phyloP scores from a whole-genome alignment of 2,113 vertebrate species.

The Lasiurus cinereus region DNA sequence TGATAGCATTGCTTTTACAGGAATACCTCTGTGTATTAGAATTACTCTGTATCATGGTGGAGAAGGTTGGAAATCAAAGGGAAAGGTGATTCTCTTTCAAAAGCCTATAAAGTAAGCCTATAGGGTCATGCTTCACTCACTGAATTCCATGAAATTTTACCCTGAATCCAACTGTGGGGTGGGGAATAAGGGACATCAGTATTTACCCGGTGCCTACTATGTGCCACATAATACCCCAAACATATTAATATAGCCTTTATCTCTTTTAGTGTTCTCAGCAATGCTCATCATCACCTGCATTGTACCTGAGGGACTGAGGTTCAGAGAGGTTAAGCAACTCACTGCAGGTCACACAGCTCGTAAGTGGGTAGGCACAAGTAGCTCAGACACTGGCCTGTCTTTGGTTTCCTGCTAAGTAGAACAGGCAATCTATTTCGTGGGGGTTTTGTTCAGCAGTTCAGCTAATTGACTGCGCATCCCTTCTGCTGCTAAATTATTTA shows the following conservation, averaged over 20 bases:
- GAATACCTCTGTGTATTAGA: constrained; percentile 34
- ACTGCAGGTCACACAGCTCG: neutral
- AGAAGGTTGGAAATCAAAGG: constrained; percentile 35
- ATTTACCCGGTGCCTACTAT: neutral
- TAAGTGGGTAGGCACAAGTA: neutral
- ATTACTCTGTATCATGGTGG: neutral
- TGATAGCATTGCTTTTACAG: neutral
- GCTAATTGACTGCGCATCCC: neutral
- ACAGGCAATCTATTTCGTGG: neutral
- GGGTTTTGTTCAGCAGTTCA: neutral
- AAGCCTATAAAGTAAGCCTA: neutral
- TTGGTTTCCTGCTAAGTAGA: neutral
- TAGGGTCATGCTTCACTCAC: neutral
- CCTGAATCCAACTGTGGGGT: neutral
- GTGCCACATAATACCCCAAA: neutral
- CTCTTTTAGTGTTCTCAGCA: neutral
- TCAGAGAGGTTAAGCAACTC: constrained; percentile 43
- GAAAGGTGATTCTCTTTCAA: constrained; percentile 15
- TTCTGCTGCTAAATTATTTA: neutral
- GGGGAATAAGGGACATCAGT: neutral
- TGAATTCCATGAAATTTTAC: constrained; percentile 7
- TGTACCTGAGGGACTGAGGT: neutral
- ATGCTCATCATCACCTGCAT: neutral
- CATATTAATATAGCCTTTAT: neutral
- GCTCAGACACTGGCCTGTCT: neutral